Conservation (phyloP, 1,140 invertebrate genomes). For the Eciton burchellii region DNA sequence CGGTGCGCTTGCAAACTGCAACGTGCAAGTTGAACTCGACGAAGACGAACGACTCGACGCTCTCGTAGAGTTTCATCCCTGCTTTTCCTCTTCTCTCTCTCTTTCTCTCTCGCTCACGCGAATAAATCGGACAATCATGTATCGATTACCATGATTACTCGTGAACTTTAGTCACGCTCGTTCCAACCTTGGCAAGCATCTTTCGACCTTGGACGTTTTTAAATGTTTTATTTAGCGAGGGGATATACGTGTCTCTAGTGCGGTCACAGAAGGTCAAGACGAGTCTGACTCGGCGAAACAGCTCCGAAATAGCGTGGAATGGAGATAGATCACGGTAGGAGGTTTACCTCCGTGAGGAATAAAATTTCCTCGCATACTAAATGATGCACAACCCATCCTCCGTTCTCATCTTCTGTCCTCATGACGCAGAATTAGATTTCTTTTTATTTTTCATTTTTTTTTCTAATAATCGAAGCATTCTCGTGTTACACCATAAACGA, state of each 20-base stretch:
- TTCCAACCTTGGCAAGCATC: slow-evolving; percentile 29
- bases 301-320: slow-evolving; percentile 9
- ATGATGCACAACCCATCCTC: not conserved
- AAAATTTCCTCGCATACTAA: not conserved
- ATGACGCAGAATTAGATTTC: not conserved
- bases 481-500: too few relatives aligned
- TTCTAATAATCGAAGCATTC: not conserved
- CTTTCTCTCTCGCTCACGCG: too few relatives aligned
- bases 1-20: slow-evolving; percentile 28
- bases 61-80: slow-evolving; percentile 4
- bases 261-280: slow-evolving; percentile 2
- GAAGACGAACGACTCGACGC: not conserved
- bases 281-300: not conserved
- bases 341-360: not conserved
- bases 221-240: slow-evolving; percentile 31
- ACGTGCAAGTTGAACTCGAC: slow-evolving; percentile 3
- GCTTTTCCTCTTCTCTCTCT: not conserved
- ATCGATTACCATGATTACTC: slow-evolving; percentile 28
- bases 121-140: slow-evolving; percentile 33
- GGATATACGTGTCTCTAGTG: not conserved
- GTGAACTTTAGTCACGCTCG: slow-evolving; percentile 50
- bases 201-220: slow-evolving; percentile 47
- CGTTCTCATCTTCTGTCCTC: not conserved
- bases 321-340: not conserved
- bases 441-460: not conserved